These are phyloP conservation scores for Scatophagus argus DNA, from an alignment of 2,113 vertebrate genomes.

Conservation along the genomic window DNA sequence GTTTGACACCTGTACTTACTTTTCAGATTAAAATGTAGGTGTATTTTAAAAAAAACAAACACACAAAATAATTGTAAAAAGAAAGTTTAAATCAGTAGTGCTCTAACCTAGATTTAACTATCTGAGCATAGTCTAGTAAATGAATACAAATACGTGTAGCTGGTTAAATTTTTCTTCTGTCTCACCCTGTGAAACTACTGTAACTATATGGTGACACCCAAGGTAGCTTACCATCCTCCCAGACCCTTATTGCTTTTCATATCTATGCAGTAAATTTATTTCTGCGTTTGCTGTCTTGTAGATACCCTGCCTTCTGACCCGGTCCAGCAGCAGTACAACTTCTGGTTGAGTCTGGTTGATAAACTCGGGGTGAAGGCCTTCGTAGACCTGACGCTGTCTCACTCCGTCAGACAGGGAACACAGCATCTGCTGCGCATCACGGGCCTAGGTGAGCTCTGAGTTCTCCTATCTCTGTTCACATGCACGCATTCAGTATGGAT, in stretches of 20 bases:
- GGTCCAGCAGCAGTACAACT: constrained; percentile 91
- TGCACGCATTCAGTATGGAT: neutral
- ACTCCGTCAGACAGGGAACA: constrained; percentile 89
- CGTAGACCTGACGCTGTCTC: constrained; percentile 90
- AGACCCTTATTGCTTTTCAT: neutral
- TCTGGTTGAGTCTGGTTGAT: constrained; percentile 92
- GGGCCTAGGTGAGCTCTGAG: constrained; percentile 84
- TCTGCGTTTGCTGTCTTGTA: constrained; percentile 44
- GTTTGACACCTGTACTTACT: no score
- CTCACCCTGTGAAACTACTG: neutral
- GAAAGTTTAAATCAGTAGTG: no score
- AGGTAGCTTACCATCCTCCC: no score
- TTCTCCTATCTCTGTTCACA: neutral
- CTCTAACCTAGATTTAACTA: no score
- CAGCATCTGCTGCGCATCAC: constrained; percentile 92
- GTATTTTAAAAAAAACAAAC: no score
- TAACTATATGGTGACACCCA: no score
- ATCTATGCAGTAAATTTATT: neutral
- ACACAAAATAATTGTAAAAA: no score
- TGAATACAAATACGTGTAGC: no score
- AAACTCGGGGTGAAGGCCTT: constrained; percentile 92
- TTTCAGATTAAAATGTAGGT: no score
- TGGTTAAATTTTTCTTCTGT: neutral
- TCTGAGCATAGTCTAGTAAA: no score
- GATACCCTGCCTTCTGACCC: constrained; percentile 88